These are phyloP conservation scores for Astreopora myriophthalma DNA, from an alignment of 64 coral and sea anemone species.

Conservation along the genomic window DNA sequence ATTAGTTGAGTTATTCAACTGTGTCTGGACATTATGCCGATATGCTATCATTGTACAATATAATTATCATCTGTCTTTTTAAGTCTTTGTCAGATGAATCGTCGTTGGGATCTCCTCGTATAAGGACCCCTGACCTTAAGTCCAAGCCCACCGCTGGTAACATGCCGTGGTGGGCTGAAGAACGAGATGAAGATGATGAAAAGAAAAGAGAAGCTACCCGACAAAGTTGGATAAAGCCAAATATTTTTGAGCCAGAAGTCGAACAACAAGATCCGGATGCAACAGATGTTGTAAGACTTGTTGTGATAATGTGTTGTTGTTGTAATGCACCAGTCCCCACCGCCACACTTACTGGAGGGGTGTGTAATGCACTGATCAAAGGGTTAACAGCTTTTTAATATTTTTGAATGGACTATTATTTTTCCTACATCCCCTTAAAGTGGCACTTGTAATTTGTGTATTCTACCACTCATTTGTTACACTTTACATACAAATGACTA, in stretches of 20 bases:
- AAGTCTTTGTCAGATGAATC: conserved; percentile 95
- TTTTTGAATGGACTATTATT: too few species aligned
- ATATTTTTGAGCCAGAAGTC: neutral
- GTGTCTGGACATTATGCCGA: neutral
- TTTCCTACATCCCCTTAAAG: too few species aligned
- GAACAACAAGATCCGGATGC: neutral
- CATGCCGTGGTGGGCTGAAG: conserved; percentile 90
- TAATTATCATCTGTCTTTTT: neutral
- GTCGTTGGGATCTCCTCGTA: conserved; percentile 68
- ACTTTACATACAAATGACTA: too few species aligned
- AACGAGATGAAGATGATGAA: conserved; percentile 47
- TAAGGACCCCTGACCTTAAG: conserved; percentile 70
- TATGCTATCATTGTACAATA: neutral
- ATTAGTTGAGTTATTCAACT: neutral
- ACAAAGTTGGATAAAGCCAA: conserved; percentile 82
- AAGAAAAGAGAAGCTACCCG: conserved; percentile 55
- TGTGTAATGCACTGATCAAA: too few species aligned
- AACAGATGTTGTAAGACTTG: neutral
- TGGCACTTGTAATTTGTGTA: too few species aligned
- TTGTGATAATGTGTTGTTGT: neutral
- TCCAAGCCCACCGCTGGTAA: neutral
- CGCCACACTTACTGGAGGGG: too few species aligned
- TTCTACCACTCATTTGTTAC: too few species aligned
- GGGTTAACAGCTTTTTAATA: too few species aligned
- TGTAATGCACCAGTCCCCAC: too few species aligned